Base-by-base conservation (phyloP, 2,797 vertebrate genomes). In the Sebastes taczanowskii region DNA sequence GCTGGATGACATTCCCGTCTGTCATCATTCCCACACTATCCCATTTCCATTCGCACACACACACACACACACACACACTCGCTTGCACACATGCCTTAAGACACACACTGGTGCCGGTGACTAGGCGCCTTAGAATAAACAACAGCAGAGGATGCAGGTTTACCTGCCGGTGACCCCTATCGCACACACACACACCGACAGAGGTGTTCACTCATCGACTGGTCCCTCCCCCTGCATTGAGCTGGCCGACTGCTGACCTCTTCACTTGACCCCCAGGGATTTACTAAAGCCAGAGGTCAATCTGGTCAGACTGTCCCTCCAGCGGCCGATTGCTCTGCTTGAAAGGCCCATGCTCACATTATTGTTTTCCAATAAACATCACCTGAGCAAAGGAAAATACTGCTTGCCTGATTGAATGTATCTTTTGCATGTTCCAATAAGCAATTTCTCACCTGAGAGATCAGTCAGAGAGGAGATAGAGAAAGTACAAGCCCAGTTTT, bases 1-100 rank as follows among this genome's bases (percentile, higher is more conserved):
- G 87, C 77, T 87, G 88, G 90, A 93, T 93, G 93, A 84, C 94
- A 95, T 95, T 94, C 93, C 89, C 64, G 81, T 93, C 94, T 91
- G 87, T 93, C 92, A 90, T 91, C 90, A 74, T 92, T 93, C 90
- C 72, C 89, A 83, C 85, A 81, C 80, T 88, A 90, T 92, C 91
- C 90, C 62, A 52, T 86, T 93, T 87, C 72, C 73, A 86, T 77
- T 85, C 29, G 29, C 35, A 74, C 78, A 38, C 27, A 30, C 56
- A 59, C 56, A 74, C 56, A 59, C 56, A 74, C 77, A 59, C 34
- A 74, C 77, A 38, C 58, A 30, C 58, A 60, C 58, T 52, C 13
- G 20, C 61, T 13, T 35, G 27, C 58, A 61, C 74, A 63, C 68
- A 49, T 63, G 73, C 83, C 82, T 77, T 59, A 69, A 89, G 71